Evolutionary conservation across 2,888 invertebrate genomes (phyloP).

Genomic region (Schizaphis graminum): DNA sequence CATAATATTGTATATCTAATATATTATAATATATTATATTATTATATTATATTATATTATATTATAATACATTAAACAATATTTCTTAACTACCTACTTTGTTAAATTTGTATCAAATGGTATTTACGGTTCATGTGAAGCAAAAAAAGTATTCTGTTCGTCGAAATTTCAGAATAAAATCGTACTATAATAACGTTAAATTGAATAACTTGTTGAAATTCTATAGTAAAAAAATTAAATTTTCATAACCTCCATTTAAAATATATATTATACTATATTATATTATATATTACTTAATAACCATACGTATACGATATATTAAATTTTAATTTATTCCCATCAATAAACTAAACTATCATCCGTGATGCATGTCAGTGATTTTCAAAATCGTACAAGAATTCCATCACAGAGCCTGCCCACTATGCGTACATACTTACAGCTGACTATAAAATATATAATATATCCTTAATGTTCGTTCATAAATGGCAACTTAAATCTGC

Average conservation of each 20-base stretch:
- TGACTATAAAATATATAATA: background rate
- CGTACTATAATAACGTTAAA: background rate
- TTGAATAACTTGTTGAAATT: background rate
- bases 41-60: no score
- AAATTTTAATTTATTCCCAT: background rate
- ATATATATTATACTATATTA: background rate
- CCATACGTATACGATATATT: no score
- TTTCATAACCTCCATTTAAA: background rate
- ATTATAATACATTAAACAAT: no score
- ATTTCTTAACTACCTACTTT: background rate
- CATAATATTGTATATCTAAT: background rate
- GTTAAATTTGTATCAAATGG: background rate
- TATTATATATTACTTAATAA: background rate
- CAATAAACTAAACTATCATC: background rate
- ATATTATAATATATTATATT: no score
- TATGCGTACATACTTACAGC: background rate
- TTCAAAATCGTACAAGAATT: background rate
- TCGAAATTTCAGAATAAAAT: background rate
- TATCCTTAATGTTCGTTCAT: background rate
- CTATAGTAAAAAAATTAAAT: background rate
- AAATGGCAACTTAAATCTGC: background rate
- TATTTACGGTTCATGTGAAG: background rate
- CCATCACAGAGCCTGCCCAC: background rate
- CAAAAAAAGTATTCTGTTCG: background rate
- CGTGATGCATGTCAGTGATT: background rate